phyloP scores from a whole-genome alignment of 1,140 invertebrate genomes.

The Saccostrea cuccullata region DNA sequence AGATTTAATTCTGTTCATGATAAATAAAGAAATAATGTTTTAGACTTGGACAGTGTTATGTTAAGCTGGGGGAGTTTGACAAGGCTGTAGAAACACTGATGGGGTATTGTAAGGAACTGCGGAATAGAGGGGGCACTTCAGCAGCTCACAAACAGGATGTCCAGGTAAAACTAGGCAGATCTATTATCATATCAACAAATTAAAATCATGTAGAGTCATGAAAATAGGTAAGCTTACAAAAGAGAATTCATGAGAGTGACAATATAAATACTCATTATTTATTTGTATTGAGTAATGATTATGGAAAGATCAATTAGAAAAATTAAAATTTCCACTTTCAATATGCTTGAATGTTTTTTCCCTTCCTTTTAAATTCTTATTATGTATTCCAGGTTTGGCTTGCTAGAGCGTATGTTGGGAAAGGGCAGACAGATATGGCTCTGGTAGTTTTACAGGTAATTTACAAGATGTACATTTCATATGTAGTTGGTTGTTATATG shows the following conservation, averaged over 20 bases:
- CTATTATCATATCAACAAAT: too few relatives aligned
- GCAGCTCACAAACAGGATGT: conserved; percentile 42
- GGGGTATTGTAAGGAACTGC: conserved; percentile 38
- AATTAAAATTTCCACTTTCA: too few relatives aligned
- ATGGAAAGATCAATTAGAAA: too few relatives aligned
- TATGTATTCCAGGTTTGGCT: background rate
- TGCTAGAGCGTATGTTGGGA: background rate
- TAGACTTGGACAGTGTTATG: conserved; percentile 45
- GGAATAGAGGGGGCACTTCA: conserved; percentile 13
- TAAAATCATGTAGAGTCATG: too few relatives aligned
- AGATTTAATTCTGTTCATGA: background rate
- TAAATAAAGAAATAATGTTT: background rate
- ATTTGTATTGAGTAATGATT: too few relatives aligned
- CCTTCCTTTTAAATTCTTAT: too few relatives aligned
- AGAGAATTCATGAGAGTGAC: too few relatives aligned
- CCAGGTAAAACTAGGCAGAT: conserved; percentile 10
- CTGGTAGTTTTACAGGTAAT: background rate
- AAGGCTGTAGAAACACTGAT: conserved; percentile 32
- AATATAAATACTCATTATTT: too few relatives aligned
- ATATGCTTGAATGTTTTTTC: too few relatives aligned
- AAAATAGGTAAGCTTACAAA: too few relatives aligned
- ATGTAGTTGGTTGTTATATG: too few relatives aligned
- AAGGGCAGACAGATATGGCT: background rate
- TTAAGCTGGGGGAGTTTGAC: conserved; percentile 31
- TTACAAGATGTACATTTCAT: too few relatives aligned